Evolutionary conservation across 2,113 vertebrate genomes (phyloP).

Genomic region (Aix galericulata): DNA sequence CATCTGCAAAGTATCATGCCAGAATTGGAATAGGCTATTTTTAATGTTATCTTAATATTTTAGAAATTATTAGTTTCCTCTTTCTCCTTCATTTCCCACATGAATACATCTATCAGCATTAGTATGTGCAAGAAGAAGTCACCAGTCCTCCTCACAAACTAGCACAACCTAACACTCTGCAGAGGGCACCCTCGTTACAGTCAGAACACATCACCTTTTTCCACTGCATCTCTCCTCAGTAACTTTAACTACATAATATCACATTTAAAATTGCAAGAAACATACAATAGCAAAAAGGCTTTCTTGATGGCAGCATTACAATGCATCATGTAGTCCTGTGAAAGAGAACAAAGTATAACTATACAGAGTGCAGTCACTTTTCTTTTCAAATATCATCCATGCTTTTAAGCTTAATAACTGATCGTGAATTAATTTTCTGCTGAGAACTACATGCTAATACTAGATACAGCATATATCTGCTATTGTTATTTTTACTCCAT

Average conservation of each 20-base stretch:
- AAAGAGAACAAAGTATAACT: constrained; percentile 4
- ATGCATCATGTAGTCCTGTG: background rate
- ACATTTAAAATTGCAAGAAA: constrained; percentile 19
- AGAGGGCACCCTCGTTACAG: constrained; percentile 75
- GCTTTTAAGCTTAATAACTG: constrained; percentile 17
- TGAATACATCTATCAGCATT: background rate
- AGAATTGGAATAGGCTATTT: background rate
- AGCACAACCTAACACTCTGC: constrained; percentile 30
- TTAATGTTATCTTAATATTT: background rate
- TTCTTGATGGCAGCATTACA: constrained; percentile 23
- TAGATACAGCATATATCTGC: background rate
- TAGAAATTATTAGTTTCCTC: background rate
- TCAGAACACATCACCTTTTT: background rate
- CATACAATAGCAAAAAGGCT: background rate
- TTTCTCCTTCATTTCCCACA: background rate
- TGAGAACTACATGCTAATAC: background rate
- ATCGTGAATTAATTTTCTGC: constrained; percentile 34
- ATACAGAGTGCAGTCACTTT: background rate
- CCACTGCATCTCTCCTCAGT: background rate
- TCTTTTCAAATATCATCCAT: constrained; percentile 19
- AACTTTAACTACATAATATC: background rate
- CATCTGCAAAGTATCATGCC: background rate
- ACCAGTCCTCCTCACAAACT: background rate
- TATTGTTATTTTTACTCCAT: constrained; percentile 21
- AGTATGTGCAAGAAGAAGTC: background rate